Percentiles rank a stretch among this genome's conserved stretches.
These are phyloP conservation scores for Tenualosa thibaudeaui DNA, from an alignment of 2,797 vertebrate genomes.

Conservation along the genomic window DNA sequence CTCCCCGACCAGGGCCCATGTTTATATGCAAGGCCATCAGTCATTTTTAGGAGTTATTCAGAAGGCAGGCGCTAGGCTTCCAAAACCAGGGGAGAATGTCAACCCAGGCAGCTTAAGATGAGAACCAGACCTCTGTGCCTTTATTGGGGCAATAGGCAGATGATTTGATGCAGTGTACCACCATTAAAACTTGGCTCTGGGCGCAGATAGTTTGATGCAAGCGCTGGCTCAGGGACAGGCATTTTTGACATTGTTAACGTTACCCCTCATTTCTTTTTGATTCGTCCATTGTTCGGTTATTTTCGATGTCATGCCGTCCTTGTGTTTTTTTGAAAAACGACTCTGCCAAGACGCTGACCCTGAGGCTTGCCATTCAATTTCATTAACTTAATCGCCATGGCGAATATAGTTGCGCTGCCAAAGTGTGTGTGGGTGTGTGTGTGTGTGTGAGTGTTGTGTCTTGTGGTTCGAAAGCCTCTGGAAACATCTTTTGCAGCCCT, in stretches of 20 bases:
- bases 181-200: conserved; percentile 42
- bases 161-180: conserved; percentile 40
- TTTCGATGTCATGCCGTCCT: conserved; percentile 7
- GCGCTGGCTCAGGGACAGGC: conserved; percentile 42
- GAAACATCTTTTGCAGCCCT: not conserved
- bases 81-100: conserved; percentile 12
- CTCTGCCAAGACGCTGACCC: not conserved
- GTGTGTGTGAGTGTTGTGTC: not conserved
- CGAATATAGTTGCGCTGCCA: conserved; percentile 30
- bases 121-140: conserved; percentile 44
- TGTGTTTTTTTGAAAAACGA: not conserved
- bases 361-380: conserved; percentile 14
- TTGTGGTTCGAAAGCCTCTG: not conserved
- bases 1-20: not conserved
- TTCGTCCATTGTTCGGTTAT: not conserved
- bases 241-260: conserved; percentile 36
- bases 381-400: conserved; percentile 36
- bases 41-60: conserved; percentile 23
- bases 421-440: conserved; percentile 19
- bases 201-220: conserved; percentile 38
- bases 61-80: not conserved
- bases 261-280: conserved; percentile 39
- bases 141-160: conserved; percentile 44
- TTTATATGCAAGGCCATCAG: not conserved
- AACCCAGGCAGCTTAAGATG: conserved; percentile 32